Conservation (phyloP, 2,113 vertebrate genomes). For the Uria lomvia region DNA sequence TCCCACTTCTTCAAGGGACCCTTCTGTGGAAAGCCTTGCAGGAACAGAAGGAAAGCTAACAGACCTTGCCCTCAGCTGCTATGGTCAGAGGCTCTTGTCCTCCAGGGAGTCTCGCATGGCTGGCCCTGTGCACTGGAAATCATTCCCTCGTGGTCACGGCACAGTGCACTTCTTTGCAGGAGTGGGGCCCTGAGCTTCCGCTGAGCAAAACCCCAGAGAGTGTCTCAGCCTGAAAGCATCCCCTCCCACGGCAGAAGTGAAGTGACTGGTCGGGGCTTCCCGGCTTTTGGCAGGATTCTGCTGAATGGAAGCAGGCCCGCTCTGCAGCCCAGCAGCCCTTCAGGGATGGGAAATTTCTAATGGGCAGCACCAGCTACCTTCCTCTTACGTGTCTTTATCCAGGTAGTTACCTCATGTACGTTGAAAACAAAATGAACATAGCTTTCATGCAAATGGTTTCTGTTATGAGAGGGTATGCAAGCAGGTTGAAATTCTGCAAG, state of each 20-base stretch:
- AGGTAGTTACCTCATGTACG: rapidly evolving
- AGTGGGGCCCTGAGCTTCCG: not conserved
- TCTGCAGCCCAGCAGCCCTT: not conserved
- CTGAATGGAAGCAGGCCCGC: not conserved
- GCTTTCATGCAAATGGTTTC: not conserved
- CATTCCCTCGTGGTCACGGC: not conserved
- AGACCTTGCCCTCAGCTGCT: not conserved
- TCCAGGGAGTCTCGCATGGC: not conserved
- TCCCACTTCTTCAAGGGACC: not conserved
- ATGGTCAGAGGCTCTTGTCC: not conserved
- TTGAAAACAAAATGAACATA: rapidly evolving
- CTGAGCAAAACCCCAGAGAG: not conserved
- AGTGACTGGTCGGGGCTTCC: conserved; percentile 31
- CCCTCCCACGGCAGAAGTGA: conserved; percentile 14
- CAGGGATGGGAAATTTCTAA: not conserved
- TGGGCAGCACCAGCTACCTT: not conserved
- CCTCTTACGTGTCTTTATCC: not conserved
- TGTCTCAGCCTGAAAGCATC: conserved; percentile 26
- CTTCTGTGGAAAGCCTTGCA: not conserved
- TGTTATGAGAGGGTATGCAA: not conserved
- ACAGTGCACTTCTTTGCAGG: not conserved
- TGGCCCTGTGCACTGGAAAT: not conserved
- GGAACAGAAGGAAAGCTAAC: not conserved
- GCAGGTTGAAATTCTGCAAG: not conserved
- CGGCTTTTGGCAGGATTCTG: conserved; percentile 5